phyloP scores from a whole-genome alignment of 2,888 invertebrate genomes.

The Pristionchus exspectatus region DNA sequence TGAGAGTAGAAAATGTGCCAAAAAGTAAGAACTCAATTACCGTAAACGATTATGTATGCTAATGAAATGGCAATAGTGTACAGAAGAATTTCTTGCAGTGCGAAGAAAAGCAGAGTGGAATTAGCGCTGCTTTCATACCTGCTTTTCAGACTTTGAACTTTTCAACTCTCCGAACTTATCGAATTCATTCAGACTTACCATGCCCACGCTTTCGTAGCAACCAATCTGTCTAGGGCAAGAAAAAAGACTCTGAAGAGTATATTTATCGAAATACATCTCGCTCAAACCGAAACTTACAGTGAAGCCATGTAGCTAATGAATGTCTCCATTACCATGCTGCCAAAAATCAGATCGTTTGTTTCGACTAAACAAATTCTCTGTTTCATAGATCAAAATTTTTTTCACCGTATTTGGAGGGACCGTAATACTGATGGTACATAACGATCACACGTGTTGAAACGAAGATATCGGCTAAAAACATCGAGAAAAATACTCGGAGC shows the following conservation, averaged over 20 bases:
- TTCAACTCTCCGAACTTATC: too few relatives aligned
- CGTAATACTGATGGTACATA: neutral
- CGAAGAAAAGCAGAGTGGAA: neutral
- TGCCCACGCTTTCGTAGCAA: conserved; percentile 8
- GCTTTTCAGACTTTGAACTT: too few relatives aligned
- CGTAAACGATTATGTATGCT: neutral
- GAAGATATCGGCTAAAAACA: neutral
- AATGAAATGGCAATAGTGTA: neutral
- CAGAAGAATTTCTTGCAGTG: neutral
- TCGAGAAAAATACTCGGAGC: neutral
- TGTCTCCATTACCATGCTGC: neutral
- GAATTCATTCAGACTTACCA: neutral
- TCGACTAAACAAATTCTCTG: neutral
- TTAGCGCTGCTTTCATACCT: neutral
- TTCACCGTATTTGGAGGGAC: neutral
- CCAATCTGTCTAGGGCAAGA: conserved; percentile 3
- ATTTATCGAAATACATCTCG: neutral
- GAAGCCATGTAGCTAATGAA: neutral
- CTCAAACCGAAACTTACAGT: neutral
- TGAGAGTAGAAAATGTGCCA: too few relatives aligned
- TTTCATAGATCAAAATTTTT: neutral
- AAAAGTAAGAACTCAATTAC: neutral
- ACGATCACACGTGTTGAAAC: neutral
- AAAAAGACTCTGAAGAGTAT: neutral
- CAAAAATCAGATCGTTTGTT: neutral